Percentiles rank a stretch among this genome's conserved stretches.
phyloP scores from a whole-genome alignment of 2,797 vertebrate species.

The Lagocephalus sceleratus region DNA sequence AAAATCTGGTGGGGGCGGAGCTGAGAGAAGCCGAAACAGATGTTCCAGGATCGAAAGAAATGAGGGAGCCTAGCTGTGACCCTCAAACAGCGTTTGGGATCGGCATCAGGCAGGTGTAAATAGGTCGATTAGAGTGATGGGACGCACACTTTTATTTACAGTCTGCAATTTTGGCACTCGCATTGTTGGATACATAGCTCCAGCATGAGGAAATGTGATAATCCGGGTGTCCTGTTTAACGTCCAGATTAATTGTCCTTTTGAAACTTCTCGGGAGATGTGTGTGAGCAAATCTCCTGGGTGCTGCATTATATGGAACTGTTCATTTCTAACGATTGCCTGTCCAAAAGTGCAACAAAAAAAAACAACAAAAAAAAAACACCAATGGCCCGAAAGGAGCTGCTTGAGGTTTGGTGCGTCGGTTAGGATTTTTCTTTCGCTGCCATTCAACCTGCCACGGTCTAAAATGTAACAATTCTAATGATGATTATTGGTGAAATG shows the following conservation, averaged over 20 bases:
- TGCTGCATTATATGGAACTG: conserved; percentile 12
- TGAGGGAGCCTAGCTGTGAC: conserved; percentile 37
- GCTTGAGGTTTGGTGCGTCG: conserved; percentile 30
- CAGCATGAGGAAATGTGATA: conserved; percentile 50
- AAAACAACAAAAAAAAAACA: conserved; percentile 33
- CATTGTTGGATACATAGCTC: conserved; percentile 50
- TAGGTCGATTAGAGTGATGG: conserved; percentile 33
- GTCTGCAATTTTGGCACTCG: conserved; percentile 18
- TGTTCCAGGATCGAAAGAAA: conserved; percentile 42
- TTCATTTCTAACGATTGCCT: conserved; percentile 17
- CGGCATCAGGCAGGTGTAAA: conserved; percentile 46
- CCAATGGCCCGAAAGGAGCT: conserved; percentile 25
- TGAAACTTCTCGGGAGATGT: conserved; percentile 30
- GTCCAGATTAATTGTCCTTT: conserved; percentile 36
- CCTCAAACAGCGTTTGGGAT: conserved; percentile 21
- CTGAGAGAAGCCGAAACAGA: conserved; percentile 57
- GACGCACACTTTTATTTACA: background rate
- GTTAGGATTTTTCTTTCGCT: conserved; percentile 19
- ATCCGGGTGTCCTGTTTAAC: conserved; percentile 46
- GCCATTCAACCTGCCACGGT: conserved; percentile 13
- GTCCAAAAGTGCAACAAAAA: conserved; percentile 19
- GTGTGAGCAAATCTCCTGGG: conserved; percentile 15
- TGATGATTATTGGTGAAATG: background rate
- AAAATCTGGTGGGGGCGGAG: conserved; percentile 33
- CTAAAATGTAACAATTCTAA: background rate